Evolutionary conservation across 2,888 invertebrate genomes (phyloP).

Genomic region (Drosophila prostipennis): DNA sequence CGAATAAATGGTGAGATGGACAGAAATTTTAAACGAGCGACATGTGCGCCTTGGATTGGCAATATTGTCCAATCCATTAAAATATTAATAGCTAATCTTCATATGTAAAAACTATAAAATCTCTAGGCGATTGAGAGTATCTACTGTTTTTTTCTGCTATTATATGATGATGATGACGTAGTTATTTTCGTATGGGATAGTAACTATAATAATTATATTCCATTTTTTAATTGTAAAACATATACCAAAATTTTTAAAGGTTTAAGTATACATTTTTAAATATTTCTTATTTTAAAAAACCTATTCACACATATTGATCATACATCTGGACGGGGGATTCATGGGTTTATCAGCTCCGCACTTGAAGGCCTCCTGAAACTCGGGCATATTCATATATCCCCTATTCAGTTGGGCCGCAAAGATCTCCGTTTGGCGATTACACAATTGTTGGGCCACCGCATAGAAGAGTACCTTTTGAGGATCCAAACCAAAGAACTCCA

Average conservation of each 20-base stretch:
- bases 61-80: slow-evolving; percentile 53
- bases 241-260: no score
- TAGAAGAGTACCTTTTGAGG: slow-evolving; percentile 78
- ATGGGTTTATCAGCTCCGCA: slow-evolving; percentile 67
- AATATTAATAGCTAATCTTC: slow-evolving; percentile 58
- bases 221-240: no score
- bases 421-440: slow-evolving; percentile 72
- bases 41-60: slow-evolving; percentile 40
- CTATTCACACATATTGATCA: slow-evolving; percentile 55
- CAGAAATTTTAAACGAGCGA: slow-evolving; percentile 39
- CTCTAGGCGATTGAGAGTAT: slow-evolving; percentile 22
- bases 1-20: slow-evolving; percentile 52
- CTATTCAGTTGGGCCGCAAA: slow-evolving; percentile 76
- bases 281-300: neutral
- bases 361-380: slow-evolving; percentile 79
- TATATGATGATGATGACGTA: no score
- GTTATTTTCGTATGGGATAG: neutral
- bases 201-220: no score
- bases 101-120: slow-evolving; percentile 53
- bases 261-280: neutral
- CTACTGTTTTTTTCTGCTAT: slow-evolving; percentile 31
- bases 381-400: slow-evolving; percentile 79
- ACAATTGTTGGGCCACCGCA: slow-evolving; percentile 80
- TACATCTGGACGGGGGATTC: slow-evolving; percentile 80
- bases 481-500: slow-evolving; percentile 76